These are phyloP conservation scores for Marcusenius ussheri DNA, from an alignment of 2,113 vertebrate species.

Conservation along the genomic window DNA sequence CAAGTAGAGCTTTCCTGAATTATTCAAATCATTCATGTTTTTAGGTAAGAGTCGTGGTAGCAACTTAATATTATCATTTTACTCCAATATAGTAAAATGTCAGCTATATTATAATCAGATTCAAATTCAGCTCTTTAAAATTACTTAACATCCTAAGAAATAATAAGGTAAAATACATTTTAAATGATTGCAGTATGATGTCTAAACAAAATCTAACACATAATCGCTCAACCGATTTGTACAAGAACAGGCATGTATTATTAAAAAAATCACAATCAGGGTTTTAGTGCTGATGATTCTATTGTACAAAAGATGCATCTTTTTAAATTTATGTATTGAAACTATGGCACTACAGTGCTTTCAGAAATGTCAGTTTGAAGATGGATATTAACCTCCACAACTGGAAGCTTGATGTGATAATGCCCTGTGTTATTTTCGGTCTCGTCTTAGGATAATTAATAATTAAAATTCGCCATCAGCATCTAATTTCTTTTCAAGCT, in stretches of 20 bases:
- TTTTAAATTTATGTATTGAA: background rate
- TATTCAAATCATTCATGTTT: background rate
- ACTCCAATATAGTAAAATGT: background rate
- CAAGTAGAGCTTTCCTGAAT: background rate
- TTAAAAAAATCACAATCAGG: background rate
- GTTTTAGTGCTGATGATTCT: background rate
- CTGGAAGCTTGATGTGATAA: background rate
- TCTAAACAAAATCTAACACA: background rate
- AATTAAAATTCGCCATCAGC: slow-evolving; percentile 24
- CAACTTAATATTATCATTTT: background rate
- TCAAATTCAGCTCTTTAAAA: background rate
- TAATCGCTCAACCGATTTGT: background rate
- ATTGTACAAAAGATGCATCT: background rate
- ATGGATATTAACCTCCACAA: background rate
- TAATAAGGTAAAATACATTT: background rate
- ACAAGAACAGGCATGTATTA: background rate
- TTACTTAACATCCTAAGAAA: background rate
- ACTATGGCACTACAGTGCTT: background rate
- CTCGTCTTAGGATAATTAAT: slow-evolving; percentile 30
- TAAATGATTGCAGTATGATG: background rate
- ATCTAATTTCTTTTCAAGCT: slow-evolving; percentile 19
- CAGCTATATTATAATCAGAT: background rate
- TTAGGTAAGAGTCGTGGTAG: background rate
- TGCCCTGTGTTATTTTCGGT: slow-evolving; percentile 18
- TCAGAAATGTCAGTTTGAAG: background rate